phyloP scores from a whole-genome alignment of 2,113 vertebrate species.

The Scalopus aquaticus region DNA sequence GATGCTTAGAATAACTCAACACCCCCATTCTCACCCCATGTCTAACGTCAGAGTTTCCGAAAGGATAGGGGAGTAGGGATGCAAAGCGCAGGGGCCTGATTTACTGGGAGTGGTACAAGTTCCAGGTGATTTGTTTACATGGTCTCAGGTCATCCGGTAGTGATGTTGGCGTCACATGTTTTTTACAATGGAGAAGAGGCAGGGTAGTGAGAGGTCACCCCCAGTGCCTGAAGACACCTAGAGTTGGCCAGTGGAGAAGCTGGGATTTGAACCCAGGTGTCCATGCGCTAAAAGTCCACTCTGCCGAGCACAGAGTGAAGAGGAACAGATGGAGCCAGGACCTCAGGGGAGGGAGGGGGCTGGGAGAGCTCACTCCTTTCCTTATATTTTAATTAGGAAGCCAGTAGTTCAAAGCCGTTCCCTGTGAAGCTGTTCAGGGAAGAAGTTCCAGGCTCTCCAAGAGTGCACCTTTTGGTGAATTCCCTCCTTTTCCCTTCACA shows the following conservation, averaged over 20 bases:
- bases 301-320: neutral
- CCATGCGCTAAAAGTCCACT: neutral
- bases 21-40: too few relatives aligned
- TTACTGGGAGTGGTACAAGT: neutral
- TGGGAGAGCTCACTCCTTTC: neutral
- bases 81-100: neutral
- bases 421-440: neutral
- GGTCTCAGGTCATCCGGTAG: neutral
- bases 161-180: neutral
- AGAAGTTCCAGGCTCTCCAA: neutral
- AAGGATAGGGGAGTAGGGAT: neutral
- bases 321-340: neutral
- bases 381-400: neutral
- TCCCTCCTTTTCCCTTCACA: neutral
- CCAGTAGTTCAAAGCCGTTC: neutral
- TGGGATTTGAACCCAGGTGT: neutral
- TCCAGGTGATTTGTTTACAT: neutral
- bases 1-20: neutral
- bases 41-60: neutral
- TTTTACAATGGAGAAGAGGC: neutral
- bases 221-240: neutral
- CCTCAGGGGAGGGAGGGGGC: too few relatives aligned
- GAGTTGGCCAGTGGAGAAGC: neutral
- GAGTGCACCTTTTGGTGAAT: neutral
- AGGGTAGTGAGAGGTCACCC: neutral